Evolutionary conservation across 2,113 vertebrate genomes (phyloP).

Genomic region (Bombycilla garrulus): DNA sequence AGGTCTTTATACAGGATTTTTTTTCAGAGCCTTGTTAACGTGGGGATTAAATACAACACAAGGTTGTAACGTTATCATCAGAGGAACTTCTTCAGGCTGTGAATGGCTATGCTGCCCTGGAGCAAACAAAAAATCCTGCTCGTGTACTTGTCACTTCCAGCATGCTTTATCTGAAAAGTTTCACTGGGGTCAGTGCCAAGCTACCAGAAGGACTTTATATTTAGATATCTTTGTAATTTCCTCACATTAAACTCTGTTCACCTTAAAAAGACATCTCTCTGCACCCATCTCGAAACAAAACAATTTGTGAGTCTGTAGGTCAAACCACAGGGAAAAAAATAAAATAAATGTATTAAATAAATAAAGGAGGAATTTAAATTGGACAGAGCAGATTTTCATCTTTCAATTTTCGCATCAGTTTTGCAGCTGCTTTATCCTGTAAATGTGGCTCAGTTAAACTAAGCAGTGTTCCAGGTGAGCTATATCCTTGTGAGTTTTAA

Average conservation of each 20-base stretch:
- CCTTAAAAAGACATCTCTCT: background rate
- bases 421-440: background rate
- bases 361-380: background rate
- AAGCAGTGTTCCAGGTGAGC: background rate
- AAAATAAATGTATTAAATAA: background rate
- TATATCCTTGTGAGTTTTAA: background rate
- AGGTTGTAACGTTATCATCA: background rate
- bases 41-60: background rate
- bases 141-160: background rate
- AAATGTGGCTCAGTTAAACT: background rate
- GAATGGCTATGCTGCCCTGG: background rate
- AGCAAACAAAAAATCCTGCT: slow-evolving; percentile 16
- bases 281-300: background rate
- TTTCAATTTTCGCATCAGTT: background rate
- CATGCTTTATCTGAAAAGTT: background rate
- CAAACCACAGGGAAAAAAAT: background rate
- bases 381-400: background rate
- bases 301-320: background rate
- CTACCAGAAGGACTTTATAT: background rate
- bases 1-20: slow-evolving; percentile 12
- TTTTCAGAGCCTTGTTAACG: background rate
- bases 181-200: background rate
- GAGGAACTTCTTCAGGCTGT: background rate
- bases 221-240: background rate
- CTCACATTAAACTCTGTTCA: background rate